Evolutionary conservation across 2,888 invertebrate species (phyloP), one percentile per base, ranked within the genome.

Genomic region (Lamellibrachia satsuma): DNA sequence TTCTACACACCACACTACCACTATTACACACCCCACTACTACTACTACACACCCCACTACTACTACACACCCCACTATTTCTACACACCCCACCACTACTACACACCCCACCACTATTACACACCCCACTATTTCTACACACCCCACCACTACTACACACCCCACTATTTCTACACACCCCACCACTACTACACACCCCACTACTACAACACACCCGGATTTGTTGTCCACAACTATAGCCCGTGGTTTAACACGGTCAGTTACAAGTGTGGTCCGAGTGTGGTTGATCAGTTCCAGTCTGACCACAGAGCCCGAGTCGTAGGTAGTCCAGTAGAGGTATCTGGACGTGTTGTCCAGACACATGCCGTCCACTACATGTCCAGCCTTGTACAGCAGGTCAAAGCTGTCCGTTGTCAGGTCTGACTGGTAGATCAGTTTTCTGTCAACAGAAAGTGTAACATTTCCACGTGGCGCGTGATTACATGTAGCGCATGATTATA

Each of bases 321-420:
- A 75, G 22, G 75, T 75, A 6, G 75, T 75, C 75, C 75, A 75
- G 22, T 75, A 75, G 75, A 75, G 75, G 75, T 75, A 75, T 22
- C 22, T 75, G n/a, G 75, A 75, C n/a, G 75, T 75, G 22, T 75
- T n/a, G n/a, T 75, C 75, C 75, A 75, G 75, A 75, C 75, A 6
- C 75, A 75, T 75, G n/a, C 75, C 75, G 75, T 75, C 75, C 75
- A 75, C 75, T 11, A 75, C 75, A 75, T 75, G 75, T 75, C 75
- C 75, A 75, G 75, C 75, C 15, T 75, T 75, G 75, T 75, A 75
- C 22, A 75, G 75, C 75, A 75, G 22, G 75, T 75, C 75, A 75
- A 75, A 75, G 75, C 75, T 22, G 22, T 6, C 75, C 2, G 22
- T n/a, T 75, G 75, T 75, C 75, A 75, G 75, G 75, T 75, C 75